phyloP scores from a whole-genome alignment of 2,888 invertebrate species.

The Drosophila birchii region DNA sequence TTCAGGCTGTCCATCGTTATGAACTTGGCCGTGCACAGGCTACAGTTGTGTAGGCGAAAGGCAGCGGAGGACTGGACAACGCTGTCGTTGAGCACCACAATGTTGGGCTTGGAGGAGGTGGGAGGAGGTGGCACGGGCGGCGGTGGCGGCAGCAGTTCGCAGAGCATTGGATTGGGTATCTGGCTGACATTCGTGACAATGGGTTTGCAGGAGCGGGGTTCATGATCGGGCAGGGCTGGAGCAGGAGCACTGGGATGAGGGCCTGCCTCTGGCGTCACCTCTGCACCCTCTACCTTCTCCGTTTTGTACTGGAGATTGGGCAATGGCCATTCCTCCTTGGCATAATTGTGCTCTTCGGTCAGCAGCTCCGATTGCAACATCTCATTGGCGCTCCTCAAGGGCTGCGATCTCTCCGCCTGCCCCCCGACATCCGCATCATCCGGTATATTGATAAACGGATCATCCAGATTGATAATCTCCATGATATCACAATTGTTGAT shows the following conservation, averaged over 20 bases:
- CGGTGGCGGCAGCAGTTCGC: conserved; percentile 59
- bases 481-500: conserved; percentile 85
- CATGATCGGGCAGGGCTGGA: conserved; percentile 7
- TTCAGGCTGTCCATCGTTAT: conserved; percentile 80
- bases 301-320: conserved; percentile 79
- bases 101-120: conserved; percentile 76
- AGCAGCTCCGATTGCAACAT: conserved; percentile 77
- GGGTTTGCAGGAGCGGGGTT: conserved; percentile 72
- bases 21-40: conserved; percentile 80
- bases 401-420: conserved; percentile 48
- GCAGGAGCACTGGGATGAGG: neutral
- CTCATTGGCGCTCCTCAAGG: conserved; percentile 57
- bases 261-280: neutral
- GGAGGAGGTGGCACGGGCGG: conserved; percentile 12
- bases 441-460: conserved; percentile 83
- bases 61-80: conserved; percentile 82
- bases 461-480: conserved; percentile 84
- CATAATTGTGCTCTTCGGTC: conserved; percentile 83
- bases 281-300: conserved; percentile 76
- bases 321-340: conserved; percentile 82
- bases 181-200: conserved; percentile 82
- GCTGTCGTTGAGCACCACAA: conserved; percentile 84
- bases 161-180: conserved; percentile 66
- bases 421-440: conserved; percentile 80
- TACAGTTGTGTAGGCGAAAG: conserved; percentile 81